Evolutionary conservation across 2,113 vertebrate genomes (phyloP), one percentile per base, ranked within the genome.

Genomic region (Chaetodon trifascialis): DNA sequence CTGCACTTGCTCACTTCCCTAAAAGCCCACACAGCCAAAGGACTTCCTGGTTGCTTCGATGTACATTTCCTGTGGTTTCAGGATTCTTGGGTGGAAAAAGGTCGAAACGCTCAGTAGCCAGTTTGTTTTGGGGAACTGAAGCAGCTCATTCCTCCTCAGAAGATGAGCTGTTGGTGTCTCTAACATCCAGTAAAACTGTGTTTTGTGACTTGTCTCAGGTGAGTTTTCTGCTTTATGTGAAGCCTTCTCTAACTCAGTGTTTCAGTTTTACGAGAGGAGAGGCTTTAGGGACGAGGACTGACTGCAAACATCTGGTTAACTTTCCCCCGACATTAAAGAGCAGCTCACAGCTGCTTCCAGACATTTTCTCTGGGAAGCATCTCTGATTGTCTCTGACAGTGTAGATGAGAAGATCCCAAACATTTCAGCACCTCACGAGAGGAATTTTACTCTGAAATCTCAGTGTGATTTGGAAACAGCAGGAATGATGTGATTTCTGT

Each of bases 81-180:
- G 54, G 64, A 40, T 51, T 60, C n/a, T 62, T 69, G n/a, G 46
- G 56, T 70, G 65, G 66, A 62, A 60, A 78, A 70, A 10, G 34
- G 34, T 62, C 0, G 1, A 38, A 58, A n/a, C 14, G 19, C 16
- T 59, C 54, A 36, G 49, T 5, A 47, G 21, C 19, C 62, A 23
- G 60, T 65, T 65, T 55, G n/a, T 42, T 30, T 19, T 21, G 30
- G 5, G 25, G 1, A 40, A 54, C 0, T 19, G 9, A 46, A 46
- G 7, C 15, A 21, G 36, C 34, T 52, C 9, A 1, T 17, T 51
- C 19, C 1, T 38, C 46, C 44, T 58, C 14, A 23, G 36, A 25
- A 25, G 52, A 71, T 9, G 16, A 58, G 40, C 40, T 30, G n/a
- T 11, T 30, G n/a, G 9, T 12, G 5, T 58, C n/a, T 25, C 21